A percentile compares a stretch with the other conserved stretches of the same genome.
phyloP scores from a whole-genome alignment of 2,888 invertebrate species.

The Tupiocoris notatus region DNA sequence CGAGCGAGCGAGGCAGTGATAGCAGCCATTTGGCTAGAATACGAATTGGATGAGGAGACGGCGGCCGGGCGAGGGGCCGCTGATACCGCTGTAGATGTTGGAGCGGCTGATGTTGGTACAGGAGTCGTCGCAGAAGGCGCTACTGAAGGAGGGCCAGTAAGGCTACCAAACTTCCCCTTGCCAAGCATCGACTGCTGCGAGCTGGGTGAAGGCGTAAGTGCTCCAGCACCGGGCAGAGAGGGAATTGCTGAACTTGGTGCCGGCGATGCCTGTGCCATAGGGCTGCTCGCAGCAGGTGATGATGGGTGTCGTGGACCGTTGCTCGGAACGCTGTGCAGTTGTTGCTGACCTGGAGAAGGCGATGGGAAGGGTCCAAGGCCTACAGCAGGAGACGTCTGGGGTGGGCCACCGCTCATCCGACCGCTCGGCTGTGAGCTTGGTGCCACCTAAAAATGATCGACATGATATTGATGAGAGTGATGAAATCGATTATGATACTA shows the following conservation, averaged over 20 bases:
- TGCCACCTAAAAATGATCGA: neutral
- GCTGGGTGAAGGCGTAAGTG: constrained; percentile 44
- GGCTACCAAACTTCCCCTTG: constrained; percentile 53
- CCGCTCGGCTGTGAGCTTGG: constrained; percentile 26
- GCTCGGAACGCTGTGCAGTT: constrained; percentile 27
- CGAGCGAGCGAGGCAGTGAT: constrained; percentile 68
- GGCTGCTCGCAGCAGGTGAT: constrained; percentile 46
- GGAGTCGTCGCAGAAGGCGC: constrained; percentile 51
- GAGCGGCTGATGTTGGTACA: neutral
- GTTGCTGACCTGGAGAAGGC: constrained; percentile 46
- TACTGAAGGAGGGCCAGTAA: constrained; percentile 52
- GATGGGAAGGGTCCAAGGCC: constrained; percentile 50
- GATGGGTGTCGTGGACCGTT: constrained; percentile 44
- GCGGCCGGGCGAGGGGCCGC: constrained; percentile 50
- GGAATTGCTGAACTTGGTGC: constrained; percentile 31
- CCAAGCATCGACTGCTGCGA: constrained; percentile 11
- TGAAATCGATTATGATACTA: too few species aligned
- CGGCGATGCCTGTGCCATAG: constrained; percentile 38
- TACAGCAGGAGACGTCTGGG: constrained; percentile 50
- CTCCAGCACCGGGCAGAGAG: constrained; percentile 19
- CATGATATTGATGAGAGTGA: too few species aligned
- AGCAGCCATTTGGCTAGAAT: constrained; percentile 72
- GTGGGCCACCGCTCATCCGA: constrained; percentile 38
- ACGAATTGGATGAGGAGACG: constrained; percentile 50
- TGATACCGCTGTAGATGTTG: constrained; percentile 48